Evolutionary conservation across 2,113 vertebrate species (phyloP).

Genomic region (Falcunculus frontatus): DNA sequence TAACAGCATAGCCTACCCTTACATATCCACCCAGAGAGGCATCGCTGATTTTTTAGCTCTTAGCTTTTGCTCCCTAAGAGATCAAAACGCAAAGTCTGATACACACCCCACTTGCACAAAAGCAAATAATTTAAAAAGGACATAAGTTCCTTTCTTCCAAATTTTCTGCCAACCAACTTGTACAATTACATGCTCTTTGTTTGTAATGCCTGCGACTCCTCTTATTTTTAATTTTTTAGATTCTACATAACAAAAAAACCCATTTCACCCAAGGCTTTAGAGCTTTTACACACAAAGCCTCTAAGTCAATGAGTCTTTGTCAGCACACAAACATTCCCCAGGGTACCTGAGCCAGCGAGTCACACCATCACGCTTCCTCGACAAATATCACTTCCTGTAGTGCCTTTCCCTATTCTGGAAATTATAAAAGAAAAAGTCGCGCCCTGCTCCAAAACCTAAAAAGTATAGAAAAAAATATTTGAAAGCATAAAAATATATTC

Average conservation of each 20-base stretch:
- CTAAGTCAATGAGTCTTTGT: background rate
- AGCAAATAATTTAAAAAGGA: background rate
- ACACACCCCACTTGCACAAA: background rate
- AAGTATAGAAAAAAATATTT: background rate
- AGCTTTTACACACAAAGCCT: background rate
- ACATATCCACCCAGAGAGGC: background rate
- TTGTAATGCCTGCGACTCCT: background rate
- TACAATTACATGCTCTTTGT: background rate
- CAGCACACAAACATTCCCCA: background rate
- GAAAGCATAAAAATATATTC: background rate
- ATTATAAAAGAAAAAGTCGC: background rate
- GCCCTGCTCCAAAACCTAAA: background rate
- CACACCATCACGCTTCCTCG: accelerated
- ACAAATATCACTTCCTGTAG: background rate
- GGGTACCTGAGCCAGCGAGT: background rate
- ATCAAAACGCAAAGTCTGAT: background rate
- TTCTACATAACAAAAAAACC: background rate
- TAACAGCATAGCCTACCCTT: background rate
- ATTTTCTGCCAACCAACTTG: background rate
- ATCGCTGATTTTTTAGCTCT: background rate
- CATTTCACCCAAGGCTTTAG: background rate
- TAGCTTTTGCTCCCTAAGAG: background rate
- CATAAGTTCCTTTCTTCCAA: background rate
- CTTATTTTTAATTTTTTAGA: background rate
- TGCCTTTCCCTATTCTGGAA: background rate